A percentile compares a stretch with the other conserved stretches of the same genome.
Conservation (phyloP, 2,797 vertebrate species). For the Sphenodon punctatus region DNA sequence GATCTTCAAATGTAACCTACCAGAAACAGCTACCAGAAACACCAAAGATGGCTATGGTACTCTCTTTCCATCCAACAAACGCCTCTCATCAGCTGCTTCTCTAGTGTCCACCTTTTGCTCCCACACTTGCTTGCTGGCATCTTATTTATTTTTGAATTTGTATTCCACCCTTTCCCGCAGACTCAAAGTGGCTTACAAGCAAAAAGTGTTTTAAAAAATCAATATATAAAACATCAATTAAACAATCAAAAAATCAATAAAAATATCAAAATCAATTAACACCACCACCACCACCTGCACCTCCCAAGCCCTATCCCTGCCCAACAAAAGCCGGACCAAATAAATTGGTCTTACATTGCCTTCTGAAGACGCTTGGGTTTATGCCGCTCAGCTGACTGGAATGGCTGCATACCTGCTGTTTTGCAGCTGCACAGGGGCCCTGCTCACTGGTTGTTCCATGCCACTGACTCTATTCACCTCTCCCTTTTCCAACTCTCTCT, state of each 20-base stretch:
- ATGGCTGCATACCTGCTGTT: not conserved
- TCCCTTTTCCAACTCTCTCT: not conserved
- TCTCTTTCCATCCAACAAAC: not conserved
- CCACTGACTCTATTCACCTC: not conserved
- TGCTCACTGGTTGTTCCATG: not conserved
- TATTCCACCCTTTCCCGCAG: too few relatives aligned
- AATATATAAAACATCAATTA: too few relatives aligned
- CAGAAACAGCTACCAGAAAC: not conserved
- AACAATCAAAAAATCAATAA: too few relatives aligned
- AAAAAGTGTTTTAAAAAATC: too few relatives aligned
- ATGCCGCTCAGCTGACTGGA: not conserved
- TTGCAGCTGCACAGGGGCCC: not conserved
- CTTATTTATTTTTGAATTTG: too few relatives aligned
- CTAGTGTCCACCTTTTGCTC: not conserved
- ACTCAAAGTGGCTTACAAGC: too few relatives aligned
- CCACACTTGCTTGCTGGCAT: not conserved
- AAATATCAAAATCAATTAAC: too few relatives aligned
- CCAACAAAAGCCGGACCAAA: too few relatives aligned
- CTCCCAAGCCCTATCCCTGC: not conserved
- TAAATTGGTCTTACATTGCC: too few relatives aligned
- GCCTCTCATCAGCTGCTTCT: not conserved
- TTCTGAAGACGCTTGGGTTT: too few relatives aligned
- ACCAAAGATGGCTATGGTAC: not conserved
- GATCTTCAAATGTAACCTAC: not conserved
- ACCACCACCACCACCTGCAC: too few relatives aligned